Evolutionary conservation across 2,113 vertebrate species (phyloP).

Genomic region (Corydoras sp.): DNA sequence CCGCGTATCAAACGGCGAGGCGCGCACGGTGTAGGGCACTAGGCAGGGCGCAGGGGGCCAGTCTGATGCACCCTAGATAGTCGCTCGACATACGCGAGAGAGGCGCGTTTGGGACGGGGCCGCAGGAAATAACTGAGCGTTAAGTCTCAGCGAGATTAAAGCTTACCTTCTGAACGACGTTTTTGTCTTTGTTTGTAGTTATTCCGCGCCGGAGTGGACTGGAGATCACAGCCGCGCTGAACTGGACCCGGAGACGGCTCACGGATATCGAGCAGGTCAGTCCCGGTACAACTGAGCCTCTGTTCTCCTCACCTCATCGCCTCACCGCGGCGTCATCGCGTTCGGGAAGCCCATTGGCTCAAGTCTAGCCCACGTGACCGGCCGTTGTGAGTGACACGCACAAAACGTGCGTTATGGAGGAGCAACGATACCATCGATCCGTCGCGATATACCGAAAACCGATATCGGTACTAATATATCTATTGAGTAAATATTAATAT

Average conservation of each 20-base stretch:
- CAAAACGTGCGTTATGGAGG: no score
- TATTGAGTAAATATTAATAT: no score
- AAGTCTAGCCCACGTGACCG: background rate
- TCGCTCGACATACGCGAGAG: background rate
- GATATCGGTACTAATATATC: no score
- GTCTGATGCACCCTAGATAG: background rate
- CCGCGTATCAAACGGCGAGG: background rate
- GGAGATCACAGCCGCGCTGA: background rate
- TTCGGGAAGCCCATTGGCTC: slow-evolving; percentile 2
- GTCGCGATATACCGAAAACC: background rate
- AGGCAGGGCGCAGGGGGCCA: background rate
- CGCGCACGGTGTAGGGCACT: background rate
- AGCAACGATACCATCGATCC: no score
- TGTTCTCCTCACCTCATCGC: slow-evolving; percentile 21
- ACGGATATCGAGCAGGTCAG: background rate
- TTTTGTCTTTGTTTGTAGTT: background rate
- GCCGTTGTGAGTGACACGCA: no score
- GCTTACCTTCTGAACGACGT: background rate
- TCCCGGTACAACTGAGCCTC: slow-evolving; percentile 13
- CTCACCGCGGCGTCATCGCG: slow-evolving; percentile 11
- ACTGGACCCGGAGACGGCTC: background rate
- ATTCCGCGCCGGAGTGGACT: background rate
- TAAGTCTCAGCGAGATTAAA: background rate
- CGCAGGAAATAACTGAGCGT: background rate
- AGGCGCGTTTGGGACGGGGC: background rate